Base-by-base conservation (phyloP, 2,797 vertebrate species). In the Xenentodon cancila region DNA sequence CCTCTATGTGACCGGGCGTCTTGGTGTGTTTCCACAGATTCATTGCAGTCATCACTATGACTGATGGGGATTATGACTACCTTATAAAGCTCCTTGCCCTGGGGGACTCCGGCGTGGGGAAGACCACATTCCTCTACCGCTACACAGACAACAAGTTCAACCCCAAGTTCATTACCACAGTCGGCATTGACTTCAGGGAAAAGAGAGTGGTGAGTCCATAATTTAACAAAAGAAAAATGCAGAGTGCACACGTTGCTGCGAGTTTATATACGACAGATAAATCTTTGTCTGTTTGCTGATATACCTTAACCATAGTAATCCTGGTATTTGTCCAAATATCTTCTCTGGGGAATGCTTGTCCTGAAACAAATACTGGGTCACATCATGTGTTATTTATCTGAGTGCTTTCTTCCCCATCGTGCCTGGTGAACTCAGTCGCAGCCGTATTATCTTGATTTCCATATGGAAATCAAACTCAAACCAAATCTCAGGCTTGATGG, bases 161-260 rank as follows among this genome's bases (percentile, higher is more conserved):
- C 78, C 96, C 97, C 68, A 98, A 97, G 80, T 98, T 98, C 88
- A 97, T 98, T 92, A 97, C 96, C 22, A 98, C 97, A 73, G 97
- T 97, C 20, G 97, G 97, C 84, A 98, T 98, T 59, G 97, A 98
- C 87, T 98, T 98, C 81, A 95, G 96, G 94, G 97, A 98, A 96
- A 98, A 98, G 83, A 90, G 96, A 87, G 95, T 97, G 95, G 97
- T 98, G 65, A 95, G 95, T 92, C 51, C 17, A 17, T 6, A 1
- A 44, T 9, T 25, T 34, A 19, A 2, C 2, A 30, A 43, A 2
- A 16, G 18, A n/a, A 21, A 12, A 5, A n/a, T n/a, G 7, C 18
- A 19, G 52, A 13, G 37, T 53, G 5, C 20, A 48, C 20, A 15
- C 7, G 2, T 13, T 22, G 3, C 21, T 48, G 4, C 20, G 13